A percentile compares a stretch with the other conserved stretches of the same genome.
phyloP scores from a whole-genome alignment of 2,797 vertebrate species.

The Crax fasciolata region DNA sequence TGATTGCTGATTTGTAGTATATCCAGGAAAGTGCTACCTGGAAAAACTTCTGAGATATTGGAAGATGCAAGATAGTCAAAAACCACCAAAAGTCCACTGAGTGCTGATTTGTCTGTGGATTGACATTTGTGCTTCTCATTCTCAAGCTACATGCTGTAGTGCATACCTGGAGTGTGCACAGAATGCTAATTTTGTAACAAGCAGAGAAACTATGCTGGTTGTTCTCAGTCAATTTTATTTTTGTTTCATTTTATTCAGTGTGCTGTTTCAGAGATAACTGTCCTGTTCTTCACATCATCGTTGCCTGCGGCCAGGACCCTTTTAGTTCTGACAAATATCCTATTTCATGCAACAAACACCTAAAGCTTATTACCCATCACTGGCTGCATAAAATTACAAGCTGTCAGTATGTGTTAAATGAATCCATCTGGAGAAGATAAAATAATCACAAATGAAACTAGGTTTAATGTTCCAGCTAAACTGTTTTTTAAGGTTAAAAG shows the following conservation, averaged over 20 bases:
- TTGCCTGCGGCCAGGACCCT: background rate
- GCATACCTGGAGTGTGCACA: background rate
- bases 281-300: background rate
- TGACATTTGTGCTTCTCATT: background rate
- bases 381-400: constrained; percentile 45
- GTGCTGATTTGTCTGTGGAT: fast-evolving
- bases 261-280: background rate
- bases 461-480: background rate
- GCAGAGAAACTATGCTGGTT: background rate
- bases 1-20: background rate
- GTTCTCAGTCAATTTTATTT: background rate
- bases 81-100: background rate
- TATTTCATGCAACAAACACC: constrained; percentile 19
- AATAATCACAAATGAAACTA: background rate
- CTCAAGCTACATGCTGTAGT: background rate
- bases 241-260: background rate
- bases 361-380: background rate
- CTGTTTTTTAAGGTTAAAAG: background rate
- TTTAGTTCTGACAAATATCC: background rate
- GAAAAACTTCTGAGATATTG: background rate
- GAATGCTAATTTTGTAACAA: background rate
- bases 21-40: background rate
- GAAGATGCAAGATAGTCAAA: background rate
- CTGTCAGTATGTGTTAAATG: constrained; percentile 32
- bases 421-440: constrained; percentile 46